phyloP scores from a whole-genome alignment of 2,113 vertebrate species.

The Myrmecophaga tridactyla region DNA sequence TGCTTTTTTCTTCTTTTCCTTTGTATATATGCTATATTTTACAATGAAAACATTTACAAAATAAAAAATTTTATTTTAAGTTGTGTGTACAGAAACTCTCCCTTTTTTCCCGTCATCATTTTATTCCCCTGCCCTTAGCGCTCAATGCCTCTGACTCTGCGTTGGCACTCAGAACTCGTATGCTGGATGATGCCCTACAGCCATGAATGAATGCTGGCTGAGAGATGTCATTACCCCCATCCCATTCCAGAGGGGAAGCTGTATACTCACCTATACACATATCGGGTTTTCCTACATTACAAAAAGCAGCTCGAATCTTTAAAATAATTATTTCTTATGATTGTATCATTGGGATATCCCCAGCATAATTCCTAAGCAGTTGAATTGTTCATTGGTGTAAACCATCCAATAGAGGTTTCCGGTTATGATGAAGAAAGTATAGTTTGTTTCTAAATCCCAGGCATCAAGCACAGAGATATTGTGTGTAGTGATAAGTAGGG shows the following conservation, averaged over 20 bases:
- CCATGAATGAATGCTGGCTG: not conserved
- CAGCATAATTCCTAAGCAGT: no score
- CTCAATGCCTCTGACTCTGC: accelerated
- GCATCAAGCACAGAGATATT: not conserved
- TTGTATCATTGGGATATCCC: not conserved
- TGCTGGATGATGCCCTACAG: not conserved
- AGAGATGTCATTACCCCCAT: not conserved
- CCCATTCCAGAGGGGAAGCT: not conserved
- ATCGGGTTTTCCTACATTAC: not conserved
- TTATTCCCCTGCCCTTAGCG: no score
- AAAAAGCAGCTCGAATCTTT: not conserved
- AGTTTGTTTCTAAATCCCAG: not conserved
- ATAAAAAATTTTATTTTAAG: no score
- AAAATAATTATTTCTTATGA: not conserved
- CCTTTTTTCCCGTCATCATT: accelerated
- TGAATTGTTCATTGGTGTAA: not conserved
- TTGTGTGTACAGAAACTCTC: not conserved
- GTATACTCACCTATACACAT: not conserved
- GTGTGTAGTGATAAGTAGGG: not conserved
- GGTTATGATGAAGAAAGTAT: not conserved
- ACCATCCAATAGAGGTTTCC: not conserved
- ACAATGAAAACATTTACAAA: no score
- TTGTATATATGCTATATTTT: no score
- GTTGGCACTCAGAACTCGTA: not conserved
- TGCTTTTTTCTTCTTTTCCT: no score